A percentile compares a stretch with the other conserved stretches of the same genome.
These are phyloP conservation scores for Cylindroiulus punctatus DNA, from an alignment of 2,888 invertebrate species.

Conservation along the genomic window DNA sequence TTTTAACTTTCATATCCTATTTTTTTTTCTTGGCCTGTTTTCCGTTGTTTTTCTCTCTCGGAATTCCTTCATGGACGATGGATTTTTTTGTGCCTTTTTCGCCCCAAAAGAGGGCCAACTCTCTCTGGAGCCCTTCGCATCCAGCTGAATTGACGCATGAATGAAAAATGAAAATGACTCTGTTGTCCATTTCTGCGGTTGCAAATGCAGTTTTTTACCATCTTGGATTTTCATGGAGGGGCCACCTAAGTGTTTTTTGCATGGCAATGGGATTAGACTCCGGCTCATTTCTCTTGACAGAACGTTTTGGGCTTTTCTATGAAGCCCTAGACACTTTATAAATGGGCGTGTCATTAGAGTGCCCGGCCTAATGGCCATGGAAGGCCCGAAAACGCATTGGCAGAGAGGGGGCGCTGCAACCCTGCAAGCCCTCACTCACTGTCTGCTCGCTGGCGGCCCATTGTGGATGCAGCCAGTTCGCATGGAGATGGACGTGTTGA, in stretches of 20 bases:
- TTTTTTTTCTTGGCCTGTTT: neutral
- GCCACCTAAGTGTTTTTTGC: slow-evolving; percentile 49
- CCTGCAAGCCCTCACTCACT: neutral
- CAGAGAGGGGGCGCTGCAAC: neutral
- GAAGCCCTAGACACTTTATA: slow-evolving; percentile 46
- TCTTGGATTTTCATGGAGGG: slow-evolving; percentile 36
- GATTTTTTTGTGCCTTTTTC: neutral
- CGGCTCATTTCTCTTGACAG: slow-evolving; percentile 53
- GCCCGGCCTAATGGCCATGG: slow-evolving; percentile 43
- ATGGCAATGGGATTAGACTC: slow-evolving; percentile 53
- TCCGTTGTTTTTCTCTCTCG: neutral
- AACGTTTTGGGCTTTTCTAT: slow-evolving; percentile 42
- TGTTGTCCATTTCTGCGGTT: slow-evolving; percentile 52
- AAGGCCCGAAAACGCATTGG: no score
- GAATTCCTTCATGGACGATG: neutral
- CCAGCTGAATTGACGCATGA: slow-evolving; percentile 48
- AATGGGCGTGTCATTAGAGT: slow-evolving; percentile 53
- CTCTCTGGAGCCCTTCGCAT: slow-evolving; percentile 17
- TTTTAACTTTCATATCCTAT: slow-evolving; percentile 15
- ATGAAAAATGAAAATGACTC: slow-evolving; percentile 54
- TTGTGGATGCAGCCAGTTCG: neutral
- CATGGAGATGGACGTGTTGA: neutral
- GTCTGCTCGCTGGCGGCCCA: neutral
- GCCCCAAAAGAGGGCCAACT: neutral
- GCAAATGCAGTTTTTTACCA: slow-evolving; percentile 52